These are phyloP conservation scores for Apteryx owenii DNA, from an alignment of 2,113 vertebrate species.

Conservation along the genomic window DNA sequence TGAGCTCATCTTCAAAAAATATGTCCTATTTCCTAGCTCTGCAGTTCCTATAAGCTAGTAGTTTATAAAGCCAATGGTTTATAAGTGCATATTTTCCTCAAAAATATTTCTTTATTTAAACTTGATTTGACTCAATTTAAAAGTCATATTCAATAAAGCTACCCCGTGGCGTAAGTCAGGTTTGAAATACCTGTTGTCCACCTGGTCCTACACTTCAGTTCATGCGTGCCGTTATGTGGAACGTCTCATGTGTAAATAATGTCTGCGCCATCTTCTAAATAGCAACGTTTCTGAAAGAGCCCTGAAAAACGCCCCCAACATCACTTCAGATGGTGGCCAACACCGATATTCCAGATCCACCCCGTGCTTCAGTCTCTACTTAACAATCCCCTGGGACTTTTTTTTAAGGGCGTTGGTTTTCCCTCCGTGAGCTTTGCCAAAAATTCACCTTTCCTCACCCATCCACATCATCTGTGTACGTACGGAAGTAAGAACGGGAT, in stretches of 20 bases:
- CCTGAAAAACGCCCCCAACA: neutral
- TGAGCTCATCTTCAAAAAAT: neutral
- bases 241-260: neutral
- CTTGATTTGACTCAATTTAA: neutral
- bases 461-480: neutral
- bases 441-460: neutral
- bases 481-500: neutral
- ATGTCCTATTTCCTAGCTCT: neutral
- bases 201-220: neutral
- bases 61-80: neutral
- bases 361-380: neutral
- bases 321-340: neutral
- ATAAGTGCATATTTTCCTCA: neutral
- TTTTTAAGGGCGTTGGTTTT: neutral
- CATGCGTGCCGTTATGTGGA: neutral
- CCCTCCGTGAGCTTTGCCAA: neutral
- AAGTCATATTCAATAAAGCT: neutral
- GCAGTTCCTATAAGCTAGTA: neutral
- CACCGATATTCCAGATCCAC: neutral
- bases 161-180: fast-evolving
- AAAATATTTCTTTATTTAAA: neutral
- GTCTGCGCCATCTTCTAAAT: neutral
- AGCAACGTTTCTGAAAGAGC: neutral
- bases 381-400: neutral
- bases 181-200: neutral